phyloP scores from a whole-genome alignment of 2,797 vertebrate genomes.

The Ctenochaetus hawaiiensis region DNA sequence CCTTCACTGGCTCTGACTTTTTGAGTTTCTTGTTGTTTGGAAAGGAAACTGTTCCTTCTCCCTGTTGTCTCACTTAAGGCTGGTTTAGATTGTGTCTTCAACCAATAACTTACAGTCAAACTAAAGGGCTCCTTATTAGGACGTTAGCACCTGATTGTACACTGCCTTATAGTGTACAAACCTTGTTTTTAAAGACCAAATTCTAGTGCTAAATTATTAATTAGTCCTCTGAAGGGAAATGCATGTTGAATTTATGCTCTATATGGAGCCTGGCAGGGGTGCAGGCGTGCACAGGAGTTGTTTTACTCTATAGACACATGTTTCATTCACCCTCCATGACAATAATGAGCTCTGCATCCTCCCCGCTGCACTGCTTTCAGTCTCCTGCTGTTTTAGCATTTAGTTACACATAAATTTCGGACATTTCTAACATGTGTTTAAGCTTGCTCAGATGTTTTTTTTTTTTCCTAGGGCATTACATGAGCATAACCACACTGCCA shows the following conservation, averaged over 20 bases:
- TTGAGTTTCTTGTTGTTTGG: constrained; percentile 52
- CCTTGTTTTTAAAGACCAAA: constrained; percentile 1
- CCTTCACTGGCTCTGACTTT: constrained; percentile 41
- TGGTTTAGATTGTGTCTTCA: constrained; percentile 34
- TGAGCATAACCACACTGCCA: neutral
- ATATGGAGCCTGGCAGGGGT: neutral
- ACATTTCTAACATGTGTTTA: constrained; percentile 12
- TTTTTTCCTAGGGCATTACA: constrained; percentile 8
- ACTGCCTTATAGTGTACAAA: constrained; percentile 8
- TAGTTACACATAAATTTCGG: neutral
- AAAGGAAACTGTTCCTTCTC: constrained; percentile 67
- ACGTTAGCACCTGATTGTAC: neutral
- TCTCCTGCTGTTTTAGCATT: neutral
- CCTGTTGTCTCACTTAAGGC: constrained; percentile 67
- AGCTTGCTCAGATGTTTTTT: neutral
- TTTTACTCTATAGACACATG: neutral
- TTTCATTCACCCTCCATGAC: neutral
- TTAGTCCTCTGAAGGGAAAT: neutral
- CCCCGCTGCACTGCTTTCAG: constrained; percentile 7
- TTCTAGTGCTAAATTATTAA: constrained; percentile 28
- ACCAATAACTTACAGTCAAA: constrained; percentile 39
- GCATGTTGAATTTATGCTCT: neutral
- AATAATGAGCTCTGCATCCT: constrained; percentile 1
- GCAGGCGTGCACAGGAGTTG: neutral
- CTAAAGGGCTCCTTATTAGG: constrained; percentile 22